A percentile compares a stretch with the other conserved stretches of the same genome.
These are phyloP conservation scores for Venturia canescens DNA, from an alignment of 1,140 invertebrate species.

Conservation along the genomic window DNA sequence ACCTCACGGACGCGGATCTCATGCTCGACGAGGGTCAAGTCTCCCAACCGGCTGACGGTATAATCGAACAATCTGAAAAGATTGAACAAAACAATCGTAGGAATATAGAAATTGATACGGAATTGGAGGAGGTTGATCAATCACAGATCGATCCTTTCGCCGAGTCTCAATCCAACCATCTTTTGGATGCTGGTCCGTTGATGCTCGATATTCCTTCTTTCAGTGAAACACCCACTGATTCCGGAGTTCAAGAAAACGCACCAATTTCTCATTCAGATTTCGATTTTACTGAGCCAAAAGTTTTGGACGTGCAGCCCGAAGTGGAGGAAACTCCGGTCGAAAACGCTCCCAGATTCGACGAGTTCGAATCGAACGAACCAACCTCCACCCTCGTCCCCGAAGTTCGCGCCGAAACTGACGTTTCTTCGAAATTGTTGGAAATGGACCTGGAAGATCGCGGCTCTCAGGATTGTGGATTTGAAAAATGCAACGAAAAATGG, in stretches of 20 bases:
- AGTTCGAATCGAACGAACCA: not conserved
- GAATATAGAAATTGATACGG: not conserved
- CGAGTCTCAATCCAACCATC: not conserved
- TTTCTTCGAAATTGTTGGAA: constrained; percentile 10
- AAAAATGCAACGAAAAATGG: constrained; percentile 30
- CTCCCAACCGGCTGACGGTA: constrained; percentile 31
- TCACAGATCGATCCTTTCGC: not conserved
- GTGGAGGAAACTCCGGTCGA: not conserved
- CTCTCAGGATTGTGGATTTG: constrained; percentile 41
- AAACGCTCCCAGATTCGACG: not conserved
- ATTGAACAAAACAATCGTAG: not conserved
- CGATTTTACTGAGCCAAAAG: not conserved
- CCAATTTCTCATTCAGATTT: not conserved
- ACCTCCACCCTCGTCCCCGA: not conserved
- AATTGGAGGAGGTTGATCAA: not conserved
- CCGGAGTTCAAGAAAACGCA: not conserved
- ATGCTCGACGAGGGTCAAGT: constrained; percentile 69
- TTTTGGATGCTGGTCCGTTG: not conserved
- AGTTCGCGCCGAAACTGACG: not conserved
- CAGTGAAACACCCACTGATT: too few species aligned
- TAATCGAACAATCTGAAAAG: not conserved
- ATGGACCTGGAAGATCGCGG: constrained; percentile 39
- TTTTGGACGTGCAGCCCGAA: not conserved
- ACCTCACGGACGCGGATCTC: constrained; percentile 79
- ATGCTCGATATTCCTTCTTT: too few species aligned